Conservation (phyloP, 2,113 vertebrate species). For the Phalacrocorax carbo region DNA sequence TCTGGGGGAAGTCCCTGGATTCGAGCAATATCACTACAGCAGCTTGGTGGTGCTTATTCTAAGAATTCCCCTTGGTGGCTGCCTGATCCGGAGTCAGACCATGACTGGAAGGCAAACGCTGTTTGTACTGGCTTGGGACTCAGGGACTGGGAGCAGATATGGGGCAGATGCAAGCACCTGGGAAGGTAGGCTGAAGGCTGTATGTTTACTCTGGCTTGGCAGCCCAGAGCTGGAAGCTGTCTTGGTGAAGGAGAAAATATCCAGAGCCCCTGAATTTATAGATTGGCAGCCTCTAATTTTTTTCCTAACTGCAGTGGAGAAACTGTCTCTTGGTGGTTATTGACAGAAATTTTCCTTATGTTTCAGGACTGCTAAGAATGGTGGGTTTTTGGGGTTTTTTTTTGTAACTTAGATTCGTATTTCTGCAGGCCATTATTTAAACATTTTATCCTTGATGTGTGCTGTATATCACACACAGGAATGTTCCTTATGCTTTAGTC, state of each 20-base stretch:
- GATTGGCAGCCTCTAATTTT: neutral
- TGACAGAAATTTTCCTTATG: neutral
- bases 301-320: neutral
- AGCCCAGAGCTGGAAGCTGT: neutral
- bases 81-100: fast-evolving
- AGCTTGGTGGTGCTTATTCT: neutral
- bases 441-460: neutral
- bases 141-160: fast-evolving
- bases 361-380: neutral
- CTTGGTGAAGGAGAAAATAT: neutral
- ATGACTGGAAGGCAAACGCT: neutral
- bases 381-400: neutral
- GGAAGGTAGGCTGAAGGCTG: neutral
- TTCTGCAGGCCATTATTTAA: neutral
- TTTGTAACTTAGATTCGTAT: neutral
- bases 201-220: neutral
- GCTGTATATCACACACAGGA: neutral
- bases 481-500: neutral
- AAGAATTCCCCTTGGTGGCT: neutral
- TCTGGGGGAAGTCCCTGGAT: neutral
- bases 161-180: neutral
- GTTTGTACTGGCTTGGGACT: neutral
- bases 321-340: neutral
- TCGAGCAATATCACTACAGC: neutral
- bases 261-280: conserved; percentile 5